Conservation (phyloP, 2,797 vertebrate genomes). For the Melanotaenia maccullochi region DNA sequence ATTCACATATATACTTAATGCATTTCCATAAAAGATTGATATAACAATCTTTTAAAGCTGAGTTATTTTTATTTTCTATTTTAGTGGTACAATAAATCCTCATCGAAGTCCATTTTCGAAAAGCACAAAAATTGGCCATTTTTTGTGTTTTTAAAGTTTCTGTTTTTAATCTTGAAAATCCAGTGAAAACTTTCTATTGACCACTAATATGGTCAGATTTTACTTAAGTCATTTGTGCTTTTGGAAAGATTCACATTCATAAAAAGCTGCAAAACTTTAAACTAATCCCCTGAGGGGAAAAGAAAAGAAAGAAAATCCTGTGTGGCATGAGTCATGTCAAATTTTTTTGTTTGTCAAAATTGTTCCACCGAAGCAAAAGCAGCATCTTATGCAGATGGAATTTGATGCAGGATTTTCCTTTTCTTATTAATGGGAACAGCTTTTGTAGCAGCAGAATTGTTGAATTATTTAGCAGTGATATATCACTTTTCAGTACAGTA, state of each 20-base stretch:
- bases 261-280: too few relatives aligned
- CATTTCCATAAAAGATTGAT: constrained; percentile 16
- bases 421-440: background rate
- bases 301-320: too few relatives aligned
- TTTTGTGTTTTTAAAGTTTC: background rate
- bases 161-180: background rate
- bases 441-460: background rate
- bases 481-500: constrained; percentile 13
- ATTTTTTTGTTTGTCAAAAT: too few relatives aligned
- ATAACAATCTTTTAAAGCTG: constrained; percentile 32
- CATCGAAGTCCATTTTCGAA: background rate
- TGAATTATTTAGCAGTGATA: constrained; percentile 32
- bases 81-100: background rate
- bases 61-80: constrained; percentile 5
- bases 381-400: constrained; percentile 1
- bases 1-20: background rate
- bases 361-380: background rate
- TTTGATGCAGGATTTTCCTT: background rate
- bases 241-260: too few relatives aligned
- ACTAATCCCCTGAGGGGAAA: too few relatives aligned
- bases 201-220: too few relatives aligned
- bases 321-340: too few relatives aligned
- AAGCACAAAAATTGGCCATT: background rate
- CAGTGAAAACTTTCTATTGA: background rate
- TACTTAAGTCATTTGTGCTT: too few relatives aligned